Percentiles rank a stretch among this genome's conserved stretches.
Evolutionary conservation across 2,113 vertebrate species (phyloP).

Genomic region (Pelodiscus sinensis): DNA sequence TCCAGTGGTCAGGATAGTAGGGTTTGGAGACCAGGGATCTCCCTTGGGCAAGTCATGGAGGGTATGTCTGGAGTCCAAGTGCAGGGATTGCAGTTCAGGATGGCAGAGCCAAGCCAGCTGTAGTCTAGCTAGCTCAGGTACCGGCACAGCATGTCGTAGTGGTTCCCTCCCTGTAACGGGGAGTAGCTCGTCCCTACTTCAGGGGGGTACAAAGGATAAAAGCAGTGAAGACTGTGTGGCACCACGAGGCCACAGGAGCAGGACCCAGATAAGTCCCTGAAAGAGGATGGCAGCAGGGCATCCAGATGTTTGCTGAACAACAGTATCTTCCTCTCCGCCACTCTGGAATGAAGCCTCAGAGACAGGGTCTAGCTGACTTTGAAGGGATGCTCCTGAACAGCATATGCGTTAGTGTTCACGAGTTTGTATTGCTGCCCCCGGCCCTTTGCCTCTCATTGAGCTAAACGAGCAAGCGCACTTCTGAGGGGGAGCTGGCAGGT

Average conservation of each 20-base stretch:
- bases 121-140: neutral
- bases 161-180: neutral
- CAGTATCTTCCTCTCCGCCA: neutral
- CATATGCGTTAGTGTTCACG: accelerated
- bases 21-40: accelerated
- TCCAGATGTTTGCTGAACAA: neutral
- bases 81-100: neutral
- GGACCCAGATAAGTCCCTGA: neutral
- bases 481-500: neutral
- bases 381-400: neutral
- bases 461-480: neutral
- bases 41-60: neutral
- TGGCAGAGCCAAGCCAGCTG: neutral
- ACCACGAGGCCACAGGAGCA: neutral
- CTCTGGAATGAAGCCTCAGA: neutral
- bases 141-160: neutral
- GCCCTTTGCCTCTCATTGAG: neutral
- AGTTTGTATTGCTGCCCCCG: too few relatives aligned
- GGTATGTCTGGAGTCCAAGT: neutral
- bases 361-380: neutral
- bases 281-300: neutral
- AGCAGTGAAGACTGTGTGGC: neutral
- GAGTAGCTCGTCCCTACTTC: neutral
- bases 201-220: too few relatives aligned
- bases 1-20: neutral